These are phyloP conservation scores for Notoglanidium macrostoma DNA, from an alignment of 2,797 vertebrate species.

Conservation along the genomic window DNA sequence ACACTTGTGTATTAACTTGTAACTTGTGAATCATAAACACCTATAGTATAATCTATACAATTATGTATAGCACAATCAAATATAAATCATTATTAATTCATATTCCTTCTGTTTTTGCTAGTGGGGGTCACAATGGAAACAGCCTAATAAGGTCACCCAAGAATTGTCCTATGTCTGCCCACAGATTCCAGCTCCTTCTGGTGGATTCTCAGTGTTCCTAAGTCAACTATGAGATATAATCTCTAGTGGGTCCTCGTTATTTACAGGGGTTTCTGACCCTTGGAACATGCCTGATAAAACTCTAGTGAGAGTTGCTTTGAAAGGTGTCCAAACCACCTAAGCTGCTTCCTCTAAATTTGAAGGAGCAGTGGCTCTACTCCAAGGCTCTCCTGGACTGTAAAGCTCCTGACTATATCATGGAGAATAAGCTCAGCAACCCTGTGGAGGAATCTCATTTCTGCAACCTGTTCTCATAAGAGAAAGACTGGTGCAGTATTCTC, in stretches of 20 bases:
- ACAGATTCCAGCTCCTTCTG: too few species aligned
- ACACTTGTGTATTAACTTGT: not conserved
- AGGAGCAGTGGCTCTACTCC: not conserved
- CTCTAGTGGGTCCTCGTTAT: too few species aligned
- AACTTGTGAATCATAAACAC: too few species aligned
- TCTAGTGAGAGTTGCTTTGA: not conserved
- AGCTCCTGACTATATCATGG: not conserved
- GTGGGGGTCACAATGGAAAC: not conserved
- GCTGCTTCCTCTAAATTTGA: not conserved
- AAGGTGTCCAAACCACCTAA: not conserved
- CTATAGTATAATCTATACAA: not conserved
- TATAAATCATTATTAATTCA: not conserved
- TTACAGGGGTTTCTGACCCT: too few species aligned
- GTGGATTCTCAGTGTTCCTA: too few species aligned
- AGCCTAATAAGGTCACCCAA: not conserved
- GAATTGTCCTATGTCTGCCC: not conserved
- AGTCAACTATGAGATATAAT: too few species aligned
- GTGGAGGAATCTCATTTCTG: not conserved
- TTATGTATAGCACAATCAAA: not conserved
- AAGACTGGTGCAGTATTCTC: not conserved
- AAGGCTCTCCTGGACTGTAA: not conserved
- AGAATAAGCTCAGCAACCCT: not conserved
- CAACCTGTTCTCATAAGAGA: not conserved
- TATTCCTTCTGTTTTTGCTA: not conserved
- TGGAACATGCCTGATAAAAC: too few species aligned